A percentile compares a stretch with the other conserved stretches of the same genome.
These are phyloP conservation scores for Neomicropteryx cornuta DNA, from an alignment of 1,140 invertebrate genomes.

Conservation along the genomic window DNA sequence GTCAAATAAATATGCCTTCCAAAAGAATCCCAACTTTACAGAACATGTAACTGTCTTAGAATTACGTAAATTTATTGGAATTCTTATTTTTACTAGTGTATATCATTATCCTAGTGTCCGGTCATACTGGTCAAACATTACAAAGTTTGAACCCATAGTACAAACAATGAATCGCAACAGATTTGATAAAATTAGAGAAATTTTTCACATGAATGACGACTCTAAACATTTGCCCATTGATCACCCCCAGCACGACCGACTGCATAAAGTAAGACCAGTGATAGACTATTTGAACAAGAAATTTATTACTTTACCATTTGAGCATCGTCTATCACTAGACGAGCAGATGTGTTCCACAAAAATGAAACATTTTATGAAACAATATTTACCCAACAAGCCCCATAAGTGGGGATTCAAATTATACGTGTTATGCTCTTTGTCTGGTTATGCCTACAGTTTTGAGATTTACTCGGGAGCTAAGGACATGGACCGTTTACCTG, in stretches of 20 bases:
- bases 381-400: slow-evolving; percentile 23
- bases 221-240: slow-evolving; percentile 18
- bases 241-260: slow-evolving; percentile 21
- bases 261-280: slow-evolving; percentile 26
- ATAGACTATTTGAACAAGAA: slow-evolving; percentile 18
- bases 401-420: slow-evolving; percentile 30
- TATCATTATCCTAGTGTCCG: slow-evolving; percentile 21
- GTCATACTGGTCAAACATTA: slow-evolving; percentile 17
- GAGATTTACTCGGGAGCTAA: slow-evolving; percentile 28
- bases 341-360: slow-evolving; percentile 34
- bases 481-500: slow-evolving; percentile 18
- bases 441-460: slow-evolving; percentile 29
- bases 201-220: slow-evolving; percentile 18
- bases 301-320: slow-evolving; percentile 20
- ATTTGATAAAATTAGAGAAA: slow-evolving; percentile 15
- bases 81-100: slow-evolving; percentile 22
- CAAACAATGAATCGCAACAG: slow-evolving; percentile 1
- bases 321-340: slow-evolving; percentile 19
- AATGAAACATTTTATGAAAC: slow-evolving; percentile 26
- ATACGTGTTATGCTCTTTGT: slow-evolving; percentile 21
- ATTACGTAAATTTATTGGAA: slow-evolving; percentile 23
- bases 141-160: slow-evolving; percentile 2
- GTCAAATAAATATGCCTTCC: slow-evolving; percentile 1
- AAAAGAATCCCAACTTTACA: slow-evolving; percentile 3
- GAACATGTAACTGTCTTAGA: slow-evolving; percentile 9